Evolutionary conservation across 2,797 vertebrate genomes (phyloP), one percentile per base, ranked within the genome.

Genomic region (Catamblyrhynchus diadema): DNA sequence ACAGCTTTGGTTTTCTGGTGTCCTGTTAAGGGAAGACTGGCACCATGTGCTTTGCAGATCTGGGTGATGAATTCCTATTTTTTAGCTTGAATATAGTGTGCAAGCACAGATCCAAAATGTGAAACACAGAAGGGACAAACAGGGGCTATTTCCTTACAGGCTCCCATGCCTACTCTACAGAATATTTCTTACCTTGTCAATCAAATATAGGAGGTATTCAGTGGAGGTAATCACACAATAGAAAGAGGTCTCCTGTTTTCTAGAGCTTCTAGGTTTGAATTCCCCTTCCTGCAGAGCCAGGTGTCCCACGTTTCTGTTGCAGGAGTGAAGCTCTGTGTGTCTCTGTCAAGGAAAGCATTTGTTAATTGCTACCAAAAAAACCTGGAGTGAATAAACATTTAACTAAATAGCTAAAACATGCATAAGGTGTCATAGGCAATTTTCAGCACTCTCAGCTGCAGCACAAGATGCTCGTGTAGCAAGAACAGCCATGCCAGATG

Each of bases 381-480:
- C 0, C 30, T 72, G 60, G 67, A 93, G 50, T 41, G 92, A 92
- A 94, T 81, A 94, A 93, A 95, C 90, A 92, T 85, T 88, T 69
- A 87, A 61, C 88, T 78, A 95, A 95, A 92, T 41, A 89, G 53
- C 79, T 82, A 69, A 91, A 97, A 95, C 81, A 91, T 23, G 27
- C 90, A 90, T 80, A 88, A 86, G 88, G 81, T 88, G 60, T 87
- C 81, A 81, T 71, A 47, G 2, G 3, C 74, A 73, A 73, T 86
- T 90, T 88, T 67, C 90, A 82, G 30, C 18, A 0, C 73, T 53
- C 72, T 94, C 93, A 93, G 67, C 90, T 95, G 92, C 75, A 92
- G 88, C 93, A 91, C 78, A 90, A 95, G 90, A 90, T 92, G 90
- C 67, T 95, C 5, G 0, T 17, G 51, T 24, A 67, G 74, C 4